Conservation (phyloP, 2,113 vertebrate genomes). For the Lucifuga dentata region DNA sequence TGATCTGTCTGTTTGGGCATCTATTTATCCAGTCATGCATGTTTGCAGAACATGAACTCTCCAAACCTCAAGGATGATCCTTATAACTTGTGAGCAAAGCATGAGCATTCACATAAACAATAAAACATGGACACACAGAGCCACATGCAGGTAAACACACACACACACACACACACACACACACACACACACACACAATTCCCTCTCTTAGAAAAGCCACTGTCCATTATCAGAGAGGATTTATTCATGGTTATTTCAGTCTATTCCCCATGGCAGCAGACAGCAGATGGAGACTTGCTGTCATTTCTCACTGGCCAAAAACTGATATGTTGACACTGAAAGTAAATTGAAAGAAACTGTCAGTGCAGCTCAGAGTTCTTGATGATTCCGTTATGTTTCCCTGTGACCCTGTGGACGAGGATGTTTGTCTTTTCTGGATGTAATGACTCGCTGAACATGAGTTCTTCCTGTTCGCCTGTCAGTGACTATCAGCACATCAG, state of each 20-base stretch:
- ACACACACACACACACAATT: not conserved
- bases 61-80: too few relatives aligned
- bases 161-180: slow-evolving; percentile 10
- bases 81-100: too few relatives aligned
- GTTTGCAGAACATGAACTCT: too few relatives aligned
- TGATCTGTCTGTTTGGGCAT: too few relatives aligned
- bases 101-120: too few relatives aligned
- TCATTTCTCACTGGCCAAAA: not conserved
- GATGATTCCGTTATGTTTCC: not conserved
- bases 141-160: not conserved
- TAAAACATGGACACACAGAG: too few relatives aligned
- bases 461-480: not conserved
- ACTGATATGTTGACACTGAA: not conserved
- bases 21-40: too few relatives aligned
- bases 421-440: not conserved
- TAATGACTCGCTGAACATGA: not conserved
- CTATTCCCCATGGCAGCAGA: not conserved
- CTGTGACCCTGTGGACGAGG: not conserved
- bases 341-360: slow-evolving; percentile 8
- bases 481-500: slow-evolving; percentile 5
- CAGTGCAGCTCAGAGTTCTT: not conserved
- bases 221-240: not conserved
- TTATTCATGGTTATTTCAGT: slow-evolving; percentile 9
- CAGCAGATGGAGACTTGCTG: not conserved
- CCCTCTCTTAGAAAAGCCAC: too few relatives aligned